Evolutionary conservation across 2,888 invertebrate genomes (phyloP).

Genomic region (Diadegma fenestrale): DNA sequence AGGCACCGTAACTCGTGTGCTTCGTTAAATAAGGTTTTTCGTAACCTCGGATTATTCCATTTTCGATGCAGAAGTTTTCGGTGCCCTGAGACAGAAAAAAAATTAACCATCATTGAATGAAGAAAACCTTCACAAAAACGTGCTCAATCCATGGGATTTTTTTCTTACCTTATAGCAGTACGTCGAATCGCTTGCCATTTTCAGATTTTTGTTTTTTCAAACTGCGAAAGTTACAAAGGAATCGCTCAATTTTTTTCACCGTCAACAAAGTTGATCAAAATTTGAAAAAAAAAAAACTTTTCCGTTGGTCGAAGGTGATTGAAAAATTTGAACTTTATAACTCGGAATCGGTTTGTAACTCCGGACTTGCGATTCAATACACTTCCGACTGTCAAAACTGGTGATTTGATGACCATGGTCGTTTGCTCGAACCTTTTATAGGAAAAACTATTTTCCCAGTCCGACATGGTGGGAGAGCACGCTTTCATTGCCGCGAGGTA

Average conservation of each 20-base stretch:
- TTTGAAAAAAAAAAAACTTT: not conserved
- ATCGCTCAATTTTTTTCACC: not conserved
- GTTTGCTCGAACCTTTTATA: constrained; percentile 11
- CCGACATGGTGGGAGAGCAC: too few relatives aligned
- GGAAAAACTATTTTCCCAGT: not conserved
- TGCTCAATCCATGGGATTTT: not conserved
- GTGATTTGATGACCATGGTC: not conserved
- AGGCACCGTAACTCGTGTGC: constrained; percentile 66
- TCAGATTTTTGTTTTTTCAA: not conserved
- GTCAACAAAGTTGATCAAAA: too few relatives aligned
- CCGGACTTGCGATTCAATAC: too few relatives aligned
- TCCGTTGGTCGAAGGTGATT: not conserved
- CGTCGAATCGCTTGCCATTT: constrained; percentile 54
- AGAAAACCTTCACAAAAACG: not conserved
- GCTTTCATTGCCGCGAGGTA: too few relatives aligned
- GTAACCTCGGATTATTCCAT: constrained; percentile 59
- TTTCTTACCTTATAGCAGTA: constrained; percentile 56
- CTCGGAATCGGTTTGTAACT: too few relatives aligned
- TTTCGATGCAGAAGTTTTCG: constrained; percentile 57
- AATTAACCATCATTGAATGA: not conserved
- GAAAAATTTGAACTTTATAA: not conserved
- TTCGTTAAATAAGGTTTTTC: constrained; percentile 39
- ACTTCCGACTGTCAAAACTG: not conserved
- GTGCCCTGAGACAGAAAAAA: constrained; percentile 38
- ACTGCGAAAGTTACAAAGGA: not conserved